Base-by-base conservation (phyloP, 2,797 vertebrate species). In the Hypotaenidia okinawae region DNA sequence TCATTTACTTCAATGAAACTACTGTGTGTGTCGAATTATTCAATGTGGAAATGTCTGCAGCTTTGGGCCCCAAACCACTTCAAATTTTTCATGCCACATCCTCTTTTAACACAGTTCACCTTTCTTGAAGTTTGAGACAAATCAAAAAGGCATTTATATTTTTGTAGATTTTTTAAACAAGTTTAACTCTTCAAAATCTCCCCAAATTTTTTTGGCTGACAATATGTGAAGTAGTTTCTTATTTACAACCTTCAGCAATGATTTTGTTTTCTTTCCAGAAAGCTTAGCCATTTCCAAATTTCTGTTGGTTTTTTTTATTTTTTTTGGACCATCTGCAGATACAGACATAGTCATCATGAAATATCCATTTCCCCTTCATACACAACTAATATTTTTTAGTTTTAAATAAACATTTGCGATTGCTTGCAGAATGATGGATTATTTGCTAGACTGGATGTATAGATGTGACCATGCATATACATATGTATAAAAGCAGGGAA, bases 71-170 rank as follows among this genome's bases (percentile, higher is more conserved):
- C 91, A 90, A 95, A 93, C 73, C 57, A 52, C 84, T 88, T 96
- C 66, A 91, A 41, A 67, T 88, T 97, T 94, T 93, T 96, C 45
- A 39, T 57, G 91, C 89, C 76, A 84, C 55, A 91, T 94, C 79
- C 93, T 94, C 72, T 84, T 81, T 78, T 93, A 92, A 91, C 8
- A 43, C 15, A 81, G 58, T 91, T 84, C 59, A 75, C 62, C 66
- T 81, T 88, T 82, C 66, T 90, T 93, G 59, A 95, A 69, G 35
- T 67, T 79, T 51, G 33, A 91, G 47, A 66, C 5, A 0, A 85
- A 87, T 78, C 22, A 85, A 83, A 94, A 92, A 77, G 9, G 4
- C 21, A 63, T 7, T 90, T 35, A 28, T 62, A 25, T 72, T 84
- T 89, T 83, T 62, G 51, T 78, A 35, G 43, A 9, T 39, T 80